phyloP scores from a whole-genome alignment of 2,113 vertebrate species.

The Atlantisia rogersi region DNA sequence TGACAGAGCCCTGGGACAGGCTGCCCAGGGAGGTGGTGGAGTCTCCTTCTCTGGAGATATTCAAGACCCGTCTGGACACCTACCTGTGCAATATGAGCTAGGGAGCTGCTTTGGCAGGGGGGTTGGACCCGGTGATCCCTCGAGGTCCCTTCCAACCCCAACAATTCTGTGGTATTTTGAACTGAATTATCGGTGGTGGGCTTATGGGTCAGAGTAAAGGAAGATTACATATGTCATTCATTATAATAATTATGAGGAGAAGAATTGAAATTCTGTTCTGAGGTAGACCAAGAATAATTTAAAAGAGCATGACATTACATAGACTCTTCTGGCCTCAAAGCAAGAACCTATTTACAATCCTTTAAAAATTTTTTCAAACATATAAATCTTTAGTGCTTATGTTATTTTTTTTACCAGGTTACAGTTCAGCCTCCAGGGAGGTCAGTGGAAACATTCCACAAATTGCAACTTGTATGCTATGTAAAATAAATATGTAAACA shows the following conservation, averaged over 20 bases:
- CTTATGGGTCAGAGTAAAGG: background rate
- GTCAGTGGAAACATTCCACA: background rate
- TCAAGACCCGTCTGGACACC: no score
- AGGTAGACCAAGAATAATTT: background rate
- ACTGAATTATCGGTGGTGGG: background rate
- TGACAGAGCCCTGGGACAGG: no score
- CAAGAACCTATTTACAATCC: background rate
- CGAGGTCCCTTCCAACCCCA: no score
- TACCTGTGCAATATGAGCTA: no score
- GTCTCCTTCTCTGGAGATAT: no score
- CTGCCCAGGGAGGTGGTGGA: no score
- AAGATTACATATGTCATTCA: background rate
- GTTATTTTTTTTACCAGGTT: background rate
- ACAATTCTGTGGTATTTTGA: background rate
- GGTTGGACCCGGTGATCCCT: no score
- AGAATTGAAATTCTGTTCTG: background rate
- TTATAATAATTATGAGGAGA: background rate
- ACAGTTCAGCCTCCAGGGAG: background rate
- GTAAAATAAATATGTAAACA: background rate
- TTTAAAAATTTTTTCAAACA: background rate
- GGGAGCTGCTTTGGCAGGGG: no score
- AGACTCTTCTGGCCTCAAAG: background rate
- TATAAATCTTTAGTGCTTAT: background rate
- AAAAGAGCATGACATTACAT: background rate
- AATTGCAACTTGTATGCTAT: background rate